phyloP scores from a whole-genome alignment of 2,888 invertebrate species.

The Glaucopsyche alexis region DNA sequence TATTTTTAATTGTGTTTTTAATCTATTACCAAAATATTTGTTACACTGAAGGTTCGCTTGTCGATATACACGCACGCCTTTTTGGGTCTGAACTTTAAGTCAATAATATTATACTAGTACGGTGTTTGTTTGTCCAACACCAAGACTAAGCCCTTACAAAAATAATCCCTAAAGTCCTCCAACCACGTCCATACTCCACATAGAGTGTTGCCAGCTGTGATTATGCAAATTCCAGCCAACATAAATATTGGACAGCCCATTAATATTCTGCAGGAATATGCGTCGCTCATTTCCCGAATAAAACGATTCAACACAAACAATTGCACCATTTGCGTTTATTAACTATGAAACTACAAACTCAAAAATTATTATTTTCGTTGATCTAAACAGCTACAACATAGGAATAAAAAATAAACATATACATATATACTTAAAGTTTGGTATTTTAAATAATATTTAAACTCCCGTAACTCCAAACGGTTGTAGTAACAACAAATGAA shows the following conservation, averaged over 20 bases:
- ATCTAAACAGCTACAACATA: too few species aligned
- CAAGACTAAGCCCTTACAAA: constrained; percentile 28
- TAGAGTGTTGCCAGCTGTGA: constrained; percentile 57
- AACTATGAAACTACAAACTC: constrained; percentile 25
- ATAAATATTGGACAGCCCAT: constrained; percentile 79
- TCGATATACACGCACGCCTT: neutral
- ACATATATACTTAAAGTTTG: too few species aligned
- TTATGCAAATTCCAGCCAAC: constrained; percentile 78
- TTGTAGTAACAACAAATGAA: too few species aligned
- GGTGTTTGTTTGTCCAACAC: neutral
- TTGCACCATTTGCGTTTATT: constrained; percentile 45
- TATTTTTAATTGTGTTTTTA: too few species aligned
- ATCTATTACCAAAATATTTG: too few species aligned
- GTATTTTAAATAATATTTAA: too few species aligned
- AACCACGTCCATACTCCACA: neutral
- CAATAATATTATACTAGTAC: neutral
- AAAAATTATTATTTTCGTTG: constrained; percentile 9
- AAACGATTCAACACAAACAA: constrained; percentile 47
- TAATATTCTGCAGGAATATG: constrained; percentile 76
- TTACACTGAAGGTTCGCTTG: too few species aligned
- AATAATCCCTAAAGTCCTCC: constrained; percentile 17
- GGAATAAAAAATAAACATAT: too few species aligned
- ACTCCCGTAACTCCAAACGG: too few species aligned
- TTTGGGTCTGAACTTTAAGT: neutral
- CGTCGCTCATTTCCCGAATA: constrained; percentile 68